phyloP scores from a whole-genome alignment of 2,888 invertebrate genomes.

The Heliconius charithonia region DNA sequence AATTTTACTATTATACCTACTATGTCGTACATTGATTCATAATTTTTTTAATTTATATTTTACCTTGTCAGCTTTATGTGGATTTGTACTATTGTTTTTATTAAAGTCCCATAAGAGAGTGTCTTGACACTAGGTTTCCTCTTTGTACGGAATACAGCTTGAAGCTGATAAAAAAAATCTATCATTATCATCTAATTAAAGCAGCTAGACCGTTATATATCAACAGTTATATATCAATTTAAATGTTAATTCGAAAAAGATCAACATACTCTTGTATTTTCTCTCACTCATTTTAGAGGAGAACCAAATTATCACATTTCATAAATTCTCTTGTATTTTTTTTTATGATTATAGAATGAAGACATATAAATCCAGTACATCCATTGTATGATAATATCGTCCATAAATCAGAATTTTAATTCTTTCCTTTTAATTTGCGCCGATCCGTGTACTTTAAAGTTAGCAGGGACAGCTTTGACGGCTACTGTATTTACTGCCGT shows the following conservation, averaged over 20 bases:
- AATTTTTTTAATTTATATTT: neutral
- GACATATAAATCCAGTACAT: conserved; percentile 53
- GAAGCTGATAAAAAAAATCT: too few relatives aligned
- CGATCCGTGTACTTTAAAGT: conserved; percentile 63
- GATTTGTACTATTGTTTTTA: neutral
- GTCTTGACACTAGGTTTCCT: neutral
- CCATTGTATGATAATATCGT: conserved; percentile 73
- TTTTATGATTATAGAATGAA: conserved; percentile 63
- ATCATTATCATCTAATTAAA: neutral
- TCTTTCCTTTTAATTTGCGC: conserved; percentile 68
- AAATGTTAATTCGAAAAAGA: neutral
- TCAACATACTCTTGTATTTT: neutral
- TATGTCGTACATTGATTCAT: neutral
- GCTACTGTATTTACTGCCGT: conserved; percentile 58
- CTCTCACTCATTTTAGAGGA: conserved; percentile 4
- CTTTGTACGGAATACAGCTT: too few relatives aligned
- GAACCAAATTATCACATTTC: neutral
- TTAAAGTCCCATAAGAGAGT: neutral
- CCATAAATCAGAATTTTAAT: conserved; percentile 72
- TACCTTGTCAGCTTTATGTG: neutral
- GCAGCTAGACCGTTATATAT: neutral
- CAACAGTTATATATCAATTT: neutral
- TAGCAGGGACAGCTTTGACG: conserved; percentile 59
- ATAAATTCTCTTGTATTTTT: conserved; percentile 26
- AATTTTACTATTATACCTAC: too few relatives aligned